Evolutionary conservation across 1,140 invertebrate genomes (phyloP).

Genomic region (Mylabris phalerata): DNA sequence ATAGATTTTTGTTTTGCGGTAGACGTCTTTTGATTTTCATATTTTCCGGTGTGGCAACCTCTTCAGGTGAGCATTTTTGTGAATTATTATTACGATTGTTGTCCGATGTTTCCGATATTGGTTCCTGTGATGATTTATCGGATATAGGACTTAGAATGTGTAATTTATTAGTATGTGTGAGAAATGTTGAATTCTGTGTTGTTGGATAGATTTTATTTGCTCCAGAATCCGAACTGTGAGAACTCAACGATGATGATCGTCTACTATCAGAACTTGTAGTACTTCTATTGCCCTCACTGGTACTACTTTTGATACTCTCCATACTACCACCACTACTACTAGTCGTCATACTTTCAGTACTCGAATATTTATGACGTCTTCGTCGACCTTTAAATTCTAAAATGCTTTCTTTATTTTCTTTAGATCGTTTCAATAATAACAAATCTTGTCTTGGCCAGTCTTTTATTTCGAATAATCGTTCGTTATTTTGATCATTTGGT

Average conservation of each 20-base stretch:
- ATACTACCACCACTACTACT: conserved; percentile 77
- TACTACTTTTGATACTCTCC: conserved; percentile 74
- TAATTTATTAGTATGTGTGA: conserved; percentile 62
- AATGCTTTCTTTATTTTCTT: conserved; percentile 52
- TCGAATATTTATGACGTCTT: conserved; percentile 65
- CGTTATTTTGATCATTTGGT: conserved; percentile 37
- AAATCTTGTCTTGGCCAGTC: conserved; percentile 56
- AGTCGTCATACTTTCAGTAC: conserved; percentile 78
- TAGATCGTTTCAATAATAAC: conserved; percentile 62
- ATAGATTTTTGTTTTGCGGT: conserved; percentile 68
- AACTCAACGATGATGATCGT: conserved; percentile 70
- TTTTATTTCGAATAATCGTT: conserved; percentile 50
- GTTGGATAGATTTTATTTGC: conserved; percentile 45
- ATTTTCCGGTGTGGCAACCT: conserved; percentile 47
- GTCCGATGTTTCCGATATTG: conserved; percentile 68
- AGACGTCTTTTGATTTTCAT: conserved; percentile 53
- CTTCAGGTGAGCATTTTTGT: conserved; percentile 61
- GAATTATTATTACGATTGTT: conserved; percentile 72
- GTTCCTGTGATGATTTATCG: conserved; percentile 83
- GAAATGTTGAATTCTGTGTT: conserved; percentile 42
- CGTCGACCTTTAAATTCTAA: conserved; percentile 62
- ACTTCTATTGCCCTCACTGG: conserved; percentile 73
- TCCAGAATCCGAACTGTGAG: conserved; percentile 74
- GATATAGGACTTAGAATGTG: conserved; percentile 84
- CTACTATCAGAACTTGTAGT: conserved; percentile 73